Conservation (phyloP, 1,140 invertebrate species). For the Thaumetopoea pityocampa region DNA sequence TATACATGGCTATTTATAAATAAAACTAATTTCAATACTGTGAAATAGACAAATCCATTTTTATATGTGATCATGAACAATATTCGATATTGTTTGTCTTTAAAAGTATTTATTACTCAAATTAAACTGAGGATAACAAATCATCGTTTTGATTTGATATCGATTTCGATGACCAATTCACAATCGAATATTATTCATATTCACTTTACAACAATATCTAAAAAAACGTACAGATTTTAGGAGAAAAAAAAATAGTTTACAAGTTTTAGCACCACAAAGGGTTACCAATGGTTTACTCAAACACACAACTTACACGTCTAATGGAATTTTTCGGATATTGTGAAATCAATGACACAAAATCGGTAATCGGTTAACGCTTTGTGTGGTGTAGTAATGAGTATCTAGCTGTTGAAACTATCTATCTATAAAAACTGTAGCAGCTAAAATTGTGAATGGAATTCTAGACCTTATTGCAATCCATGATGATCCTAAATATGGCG, state of each 20-base stretch:
- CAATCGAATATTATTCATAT: slow-evolving; percentile 14
- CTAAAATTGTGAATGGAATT: too few species aligned
- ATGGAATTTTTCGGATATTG: slow-evolving; percentile 34
- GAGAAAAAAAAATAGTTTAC: slow-evolving; percentile 41
- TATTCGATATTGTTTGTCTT: slow-evolving; percentile 8
- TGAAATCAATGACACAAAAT: slow-evolving; percentile 46
- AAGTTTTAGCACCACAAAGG: slow-evolving; percentile 66
- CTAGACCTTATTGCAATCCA: too few species aligned
- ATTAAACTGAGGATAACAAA: too few species aligned
- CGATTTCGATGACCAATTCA: slow-evolving; percentile 11
- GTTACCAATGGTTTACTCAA: slow-evolving; percentile 45
- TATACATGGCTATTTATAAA: slow-evolving; percentile 61
- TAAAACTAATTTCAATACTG: slow-evolving; percentile 60
- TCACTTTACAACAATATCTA: slow-evolving; percentile 29
- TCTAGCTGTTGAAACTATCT: too few species aligned
- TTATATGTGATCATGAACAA: slow-evolving; percentile 25
- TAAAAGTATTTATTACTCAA: not conserved
- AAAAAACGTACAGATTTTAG: slow-evolving; percentile 35
- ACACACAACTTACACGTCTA: slow-evolving; percentile 44
- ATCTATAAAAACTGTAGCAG: too few species aligned
- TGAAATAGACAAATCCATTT: slow-evolving; percentile 56
- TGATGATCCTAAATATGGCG: too few species aligned
- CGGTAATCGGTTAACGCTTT: slow-evolving; percentile 45
- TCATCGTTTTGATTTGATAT: too few species aligned
- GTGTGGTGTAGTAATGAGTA: too few species aligned